Percentiles rank a stretch among this genome's conserved stretches.
Evolutionary conservation across 1,140 invertebrate species (phyloP).

Genomic region (Euschistus heros): DNA sequence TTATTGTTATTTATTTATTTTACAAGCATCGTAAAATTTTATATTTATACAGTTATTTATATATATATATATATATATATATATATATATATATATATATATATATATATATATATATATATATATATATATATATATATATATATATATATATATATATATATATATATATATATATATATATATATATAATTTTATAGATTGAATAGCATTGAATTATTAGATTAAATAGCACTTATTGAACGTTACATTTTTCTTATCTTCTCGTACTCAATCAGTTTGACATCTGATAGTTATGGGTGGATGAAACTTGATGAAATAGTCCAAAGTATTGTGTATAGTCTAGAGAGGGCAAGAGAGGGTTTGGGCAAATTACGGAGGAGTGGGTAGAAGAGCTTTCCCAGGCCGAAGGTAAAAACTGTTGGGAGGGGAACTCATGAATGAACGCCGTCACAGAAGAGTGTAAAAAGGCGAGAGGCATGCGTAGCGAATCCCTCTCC

Average conservation of each 20-base stretch:
- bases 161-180: slow-evolving; percentile 1
- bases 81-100: slow-evolving; percentile 1
- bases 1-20: not conserved
- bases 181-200: not conserved
- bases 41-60: not conserved
- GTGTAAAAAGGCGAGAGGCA: slow-evolving; percentile 13
- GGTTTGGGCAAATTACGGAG: too few species aligned
- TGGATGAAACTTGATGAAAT: too few species aligned
- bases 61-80: slow-evolving; percentile 1
- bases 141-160: slow-evolving; percentile 1
- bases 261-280: too few species aligned
- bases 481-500: slow-evolving; percentile 17
- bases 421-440: not conserved
- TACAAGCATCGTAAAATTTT: not conserved
- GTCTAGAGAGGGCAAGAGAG: too few species aligned
- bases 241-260: too few species aligned
- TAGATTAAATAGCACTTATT: too few species aligned
- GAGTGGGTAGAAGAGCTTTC: not conserved
- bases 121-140: slow-evolving; percentile 1
- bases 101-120: slow-evolving; percentile 1
- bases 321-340: too few species aligned
- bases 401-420: not conserved
- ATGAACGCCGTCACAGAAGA: too few species aligned
- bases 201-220: too few species aligned
- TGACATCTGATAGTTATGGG: too few species aligned